Base-by-base conservation (phyloP, 2,113 vertebrate species). In the Trogon melanurus region DNA sequence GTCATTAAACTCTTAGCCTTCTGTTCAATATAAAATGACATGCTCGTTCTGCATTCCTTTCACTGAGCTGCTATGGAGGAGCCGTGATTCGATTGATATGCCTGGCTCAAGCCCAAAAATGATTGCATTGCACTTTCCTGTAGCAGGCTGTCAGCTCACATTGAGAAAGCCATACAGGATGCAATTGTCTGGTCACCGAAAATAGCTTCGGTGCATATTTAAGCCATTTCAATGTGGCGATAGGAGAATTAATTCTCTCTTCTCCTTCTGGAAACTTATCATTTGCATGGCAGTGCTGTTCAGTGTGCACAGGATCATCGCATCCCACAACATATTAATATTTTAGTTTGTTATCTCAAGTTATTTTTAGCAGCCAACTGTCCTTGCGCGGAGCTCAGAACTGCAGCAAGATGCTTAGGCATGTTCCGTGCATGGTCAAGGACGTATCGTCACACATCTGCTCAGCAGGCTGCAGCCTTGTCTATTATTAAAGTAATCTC, bases 171-270 rank as follows among this genome's bases (percentile, higher is more conserved):
- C 88, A 58, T 36, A 25, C 38, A 79, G 69, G 93, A 86, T 45
- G 74, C 91, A 75, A 87, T 92, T 89, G 90, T 91, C 95, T 96
- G 95, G 85, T 57, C 95, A 91, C 91, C 14, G 2, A 73, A 95
- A 96, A 93, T 48, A 92, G 83, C 73, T 89, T 56, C 8, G 4
- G 44, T 91, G 91, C 65, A 60, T 94, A 91, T 82, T 96, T 93
- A 82, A 94, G n/a, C 64, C 74, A 7, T 89, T 91, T 79, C 69
- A 30, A 2, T 5, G 30, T 16, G 58, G 83, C 70, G 71, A 73
- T 36, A 67, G 22, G 36, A 88, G 88, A 91, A 92, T 79, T 85
- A 57, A 91, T 91, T 91, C 61, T 62, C 79, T 51, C 66, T 34
- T 51, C 67, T 78, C 75, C 61, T 88, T 78, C 69, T 65, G 76